These are phyloP conservation scores for Bufo gargarizans DNA, from an alignment of 2,113 vertebrate species.

Conservation along the genomic window DNA sequence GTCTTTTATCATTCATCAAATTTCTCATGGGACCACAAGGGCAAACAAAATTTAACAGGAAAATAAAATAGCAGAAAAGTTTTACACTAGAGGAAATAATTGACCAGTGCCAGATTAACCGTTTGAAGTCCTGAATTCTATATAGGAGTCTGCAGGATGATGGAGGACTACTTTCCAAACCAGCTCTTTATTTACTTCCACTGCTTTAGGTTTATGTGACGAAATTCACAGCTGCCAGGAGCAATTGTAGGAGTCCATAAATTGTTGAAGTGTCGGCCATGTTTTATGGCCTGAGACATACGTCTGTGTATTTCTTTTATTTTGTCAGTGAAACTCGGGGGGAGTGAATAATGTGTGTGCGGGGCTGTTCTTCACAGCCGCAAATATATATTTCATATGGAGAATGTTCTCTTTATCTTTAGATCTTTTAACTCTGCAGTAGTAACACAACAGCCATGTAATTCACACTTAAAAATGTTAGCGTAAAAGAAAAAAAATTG, in stretches of 20 bases:
- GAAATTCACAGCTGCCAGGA: constrained; percentile 6
- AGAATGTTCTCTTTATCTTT: neutral
- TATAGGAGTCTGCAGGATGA: neutral
- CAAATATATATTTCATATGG: neutral
- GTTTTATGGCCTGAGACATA: constrained; percentile 20
- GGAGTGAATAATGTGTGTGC: constrained; percentile 9
- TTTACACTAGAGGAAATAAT: too few species aligned
- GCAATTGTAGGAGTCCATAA: constrained; percentile 13
- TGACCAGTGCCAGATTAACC: too few species aligned
- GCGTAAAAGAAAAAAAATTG: neutral
- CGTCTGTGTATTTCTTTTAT: neutral
- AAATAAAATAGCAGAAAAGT: too few species aligned
- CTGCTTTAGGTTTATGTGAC: constrained; percentile 34
- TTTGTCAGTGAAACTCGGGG: constrained; percentile 2
- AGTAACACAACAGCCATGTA: neutral
- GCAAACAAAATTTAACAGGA: neutral
- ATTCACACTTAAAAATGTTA: neutral
- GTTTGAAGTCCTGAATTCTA: too few species aligned
- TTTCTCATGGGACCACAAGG: neutral
- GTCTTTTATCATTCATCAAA: neutral
- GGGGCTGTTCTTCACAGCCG: neutral
- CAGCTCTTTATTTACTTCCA: constrained; percentile 22
- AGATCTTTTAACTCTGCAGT: neutral
- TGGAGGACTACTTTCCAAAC: neutral
- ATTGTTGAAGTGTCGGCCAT: constrained; percentile 8